Percentiles rank a stretch among this genome's conserved stretches.
Conservation (phyloP, 2,113 vertebrate genomes). For the Oryzias celebensis region DNA sequence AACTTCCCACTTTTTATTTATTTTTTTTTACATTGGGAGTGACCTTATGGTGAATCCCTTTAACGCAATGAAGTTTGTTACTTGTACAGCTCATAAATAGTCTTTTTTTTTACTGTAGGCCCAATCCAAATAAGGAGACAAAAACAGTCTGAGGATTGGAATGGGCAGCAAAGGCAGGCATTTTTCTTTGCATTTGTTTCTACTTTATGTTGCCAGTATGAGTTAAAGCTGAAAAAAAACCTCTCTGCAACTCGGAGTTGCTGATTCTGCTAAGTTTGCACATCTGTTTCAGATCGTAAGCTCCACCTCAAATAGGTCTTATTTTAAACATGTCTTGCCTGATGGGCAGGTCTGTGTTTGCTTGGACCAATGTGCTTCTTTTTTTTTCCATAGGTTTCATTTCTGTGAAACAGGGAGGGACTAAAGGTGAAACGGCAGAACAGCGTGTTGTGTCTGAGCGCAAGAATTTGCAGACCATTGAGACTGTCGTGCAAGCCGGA, state of each 20-base stretch:
- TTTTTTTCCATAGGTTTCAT: conserved; percentile 54
- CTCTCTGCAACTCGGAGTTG: background rate
- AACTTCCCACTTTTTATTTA: too few species aligned
- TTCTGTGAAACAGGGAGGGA: conserved; percentile 58
- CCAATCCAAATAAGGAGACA: background rate
- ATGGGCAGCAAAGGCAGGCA: too few species aligned
- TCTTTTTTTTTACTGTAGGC: background rate
- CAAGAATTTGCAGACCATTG: background rate
- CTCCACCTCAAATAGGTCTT: background rate
- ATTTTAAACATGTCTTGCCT: background rate
- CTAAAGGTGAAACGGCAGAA: background rate
- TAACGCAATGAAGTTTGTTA: too few species aligned
- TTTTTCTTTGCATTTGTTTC: background rate
- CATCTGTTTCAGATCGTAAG: background rate
- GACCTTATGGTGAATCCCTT: too few species aligned
- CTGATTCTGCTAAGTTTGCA: background rate
- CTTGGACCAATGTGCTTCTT: background rate
- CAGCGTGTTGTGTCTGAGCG: background rate
- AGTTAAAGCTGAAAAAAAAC: conserved; percentile 10
- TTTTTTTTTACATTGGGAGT: too few species aligned
- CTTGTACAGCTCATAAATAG: too few species aligned
- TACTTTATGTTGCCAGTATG: background rate
- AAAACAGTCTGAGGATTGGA: background rate
- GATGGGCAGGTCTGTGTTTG: background rate
- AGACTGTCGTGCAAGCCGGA: background rate